Evolutionary conservation across 2,888 invertebrate species (phyloP).

Genomic region (Stegana nigrithorax): DNA sequence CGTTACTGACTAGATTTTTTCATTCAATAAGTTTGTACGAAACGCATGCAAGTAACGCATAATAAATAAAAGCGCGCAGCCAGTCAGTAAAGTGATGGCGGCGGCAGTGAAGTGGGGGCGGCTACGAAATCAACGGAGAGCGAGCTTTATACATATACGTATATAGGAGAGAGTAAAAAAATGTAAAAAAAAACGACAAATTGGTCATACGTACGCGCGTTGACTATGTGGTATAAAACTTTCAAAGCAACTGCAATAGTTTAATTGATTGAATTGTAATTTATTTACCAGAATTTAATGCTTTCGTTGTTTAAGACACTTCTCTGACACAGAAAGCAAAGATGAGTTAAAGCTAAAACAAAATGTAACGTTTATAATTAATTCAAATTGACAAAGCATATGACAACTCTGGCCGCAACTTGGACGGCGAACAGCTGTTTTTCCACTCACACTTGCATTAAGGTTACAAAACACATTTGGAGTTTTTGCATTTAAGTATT

Average conservation of each 20-base stretch:
- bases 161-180: no score
- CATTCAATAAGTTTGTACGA: background rate
- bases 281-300: no score
- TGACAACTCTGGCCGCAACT: background rate
- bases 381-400: background rate
- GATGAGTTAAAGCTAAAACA: background rate
- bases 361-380: background rate
- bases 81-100: background rate
- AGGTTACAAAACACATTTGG: conserved; percentile 1
- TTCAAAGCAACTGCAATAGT: no score
- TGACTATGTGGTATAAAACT: background rate
- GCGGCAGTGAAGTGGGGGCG: background rate
- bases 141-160: background rate
- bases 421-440: background rate
- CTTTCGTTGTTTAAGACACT: background rate
- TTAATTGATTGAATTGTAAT: no score
- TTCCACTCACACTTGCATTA: background rate
- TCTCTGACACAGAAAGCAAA: background rate
- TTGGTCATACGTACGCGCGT: background rate
- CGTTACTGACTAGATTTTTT: background rate
- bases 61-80: no score
- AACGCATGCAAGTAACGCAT: background rate
- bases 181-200: no score
- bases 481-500: background rate
- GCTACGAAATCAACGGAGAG: background rate